Evolutionary conservation across 2,113 vertebrate genomes (phyloP).

Genomic region (Coracopsis vasa): DNA sequence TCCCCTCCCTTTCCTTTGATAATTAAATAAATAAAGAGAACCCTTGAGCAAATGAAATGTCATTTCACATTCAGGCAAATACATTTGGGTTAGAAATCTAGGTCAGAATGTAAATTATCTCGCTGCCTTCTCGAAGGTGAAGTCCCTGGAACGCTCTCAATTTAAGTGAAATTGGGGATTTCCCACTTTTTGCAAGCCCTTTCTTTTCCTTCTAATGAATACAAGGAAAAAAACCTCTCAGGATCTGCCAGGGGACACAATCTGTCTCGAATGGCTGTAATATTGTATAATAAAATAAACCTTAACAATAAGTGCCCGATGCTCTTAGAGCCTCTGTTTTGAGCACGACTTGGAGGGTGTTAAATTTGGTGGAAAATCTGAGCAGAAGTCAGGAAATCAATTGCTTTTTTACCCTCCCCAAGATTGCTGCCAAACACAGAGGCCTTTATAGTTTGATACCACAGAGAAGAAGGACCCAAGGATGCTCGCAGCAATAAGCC

Average conservation of each 20-base stretch:
- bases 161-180: slow-evolving; percentile 61
- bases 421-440: not conserved
- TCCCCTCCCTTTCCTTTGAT: not conserved
- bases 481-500: rapidly evolving
- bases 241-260: slow-evolving; percentile 45
- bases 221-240: slow-evolving; percentile 1
- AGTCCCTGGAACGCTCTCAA: slow-evolving; percentile 62
- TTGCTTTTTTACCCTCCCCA: not conserved
- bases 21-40: slow-evolving; percentile 62
- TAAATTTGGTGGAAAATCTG: slow-evolving; percentile 55
- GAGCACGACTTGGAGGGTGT: not conserved
- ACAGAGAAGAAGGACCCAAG: not conserved
- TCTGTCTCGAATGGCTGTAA: slow-evolving; percentile 15
- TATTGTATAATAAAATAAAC: slow-evolving; percentile 51
- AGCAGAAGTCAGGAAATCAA: slow-evolving; percentile 23
- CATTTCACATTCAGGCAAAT: slow-evolving; percentile 63
- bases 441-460: not conserved
- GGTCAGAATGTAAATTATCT: slow-evolving; percentile 69
- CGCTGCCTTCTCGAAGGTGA: slow-evolving; percentile 55
- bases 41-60: slow-evolving; percentile 62
- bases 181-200: slow-evolving; percentile 58
- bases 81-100: slow-evolving; percentile 70
- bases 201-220: slow-evolving; percentile 60
- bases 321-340: slow-evolving; percentile 3
- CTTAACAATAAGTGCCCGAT: slow-evolving; percentile 15